phyloP scores from a whole-genome alignment of 2,888 invertebrate species.

The Tillus elongatus region DNA sequence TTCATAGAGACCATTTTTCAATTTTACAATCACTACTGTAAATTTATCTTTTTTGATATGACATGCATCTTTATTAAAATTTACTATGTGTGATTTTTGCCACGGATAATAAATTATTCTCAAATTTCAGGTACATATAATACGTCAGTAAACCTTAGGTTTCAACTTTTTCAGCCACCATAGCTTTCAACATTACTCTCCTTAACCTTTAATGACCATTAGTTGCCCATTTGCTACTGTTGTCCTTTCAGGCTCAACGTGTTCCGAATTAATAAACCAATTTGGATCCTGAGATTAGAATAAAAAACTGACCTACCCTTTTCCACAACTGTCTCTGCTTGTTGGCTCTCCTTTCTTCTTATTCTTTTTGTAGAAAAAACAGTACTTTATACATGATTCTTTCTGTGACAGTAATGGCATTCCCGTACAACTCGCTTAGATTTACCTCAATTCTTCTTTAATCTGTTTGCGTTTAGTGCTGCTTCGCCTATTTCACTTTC shows the following conservation, averaged over 20 bases:
- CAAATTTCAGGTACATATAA: background rate
- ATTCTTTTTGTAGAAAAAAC: background rate
- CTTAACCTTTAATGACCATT: background rate
- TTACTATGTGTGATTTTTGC: background rate
- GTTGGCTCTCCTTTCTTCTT: slow-evolving; percentile 1
- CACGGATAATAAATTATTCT: background rate
- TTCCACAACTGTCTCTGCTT: no score
- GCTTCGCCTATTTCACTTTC: no score
- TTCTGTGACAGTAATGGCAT: background rate
- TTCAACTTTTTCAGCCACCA: no score
- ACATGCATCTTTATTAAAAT: background rate
- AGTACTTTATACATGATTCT: background rate
- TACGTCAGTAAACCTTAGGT: background rate
- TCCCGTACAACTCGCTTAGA: no score
- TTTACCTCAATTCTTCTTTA: no score
- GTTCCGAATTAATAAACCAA: background rate
- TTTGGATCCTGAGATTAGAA: background rate
- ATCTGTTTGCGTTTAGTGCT: no score
- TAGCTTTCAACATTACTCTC: no score
- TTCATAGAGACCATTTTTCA: background rate
- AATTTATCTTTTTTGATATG: background rate
- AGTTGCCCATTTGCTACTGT: background rate
- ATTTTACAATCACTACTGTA: background rate
- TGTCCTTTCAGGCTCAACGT: no score
- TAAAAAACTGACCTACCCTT: background rate